These are phyloP conservation scores for Melinopterus prodromus DNA, from an alignment of 2,888 invertebrate genomes.

Conservation along the genomic window DNA sequence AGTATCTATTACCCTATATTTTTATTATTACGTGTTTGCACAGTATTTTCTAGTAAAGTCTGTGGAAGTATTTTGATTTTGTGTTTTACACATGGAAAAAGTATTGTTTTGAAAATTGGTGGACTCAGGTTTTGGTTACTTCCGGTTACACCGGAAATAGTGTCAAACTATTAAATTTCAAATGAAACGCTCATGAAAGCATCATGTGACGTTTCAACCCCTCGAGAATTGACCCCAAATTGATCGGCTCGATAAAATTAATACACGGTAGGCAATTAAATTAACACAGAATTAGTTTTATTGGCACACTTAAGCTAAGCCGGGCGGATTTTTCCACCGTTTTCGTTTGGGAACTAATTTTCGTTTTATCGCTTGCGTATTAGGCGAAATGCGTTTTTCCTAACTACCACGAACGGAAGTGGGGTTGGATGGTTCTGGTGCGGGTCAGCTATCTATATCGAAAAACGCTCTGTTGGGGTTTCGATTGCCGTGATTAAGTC, in stretches of 20 bases:
- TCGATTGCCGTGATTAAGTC: neutral
- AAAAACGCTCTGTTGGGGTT: neutral
- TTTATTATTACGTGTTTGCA: too few species aligned
- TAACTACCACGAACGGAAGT: neutral
- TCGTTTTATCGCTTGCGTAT: neutral
- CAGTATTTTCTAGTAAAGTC: too few species aligned
- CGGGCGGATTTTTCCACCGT: neutral
- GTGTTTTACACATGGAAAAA: too few species aligned
- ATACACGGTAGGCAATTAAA: neutral
- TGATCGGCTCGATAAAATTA: neutral
- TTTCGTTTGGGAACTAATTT: neutral
- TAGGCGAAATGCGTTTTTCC: neutral
- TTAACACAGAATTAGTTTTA: slow-evolving; percentile 4
- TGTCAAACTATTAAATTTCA: too few species aligned
- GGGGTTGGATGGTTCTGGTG: neutral
- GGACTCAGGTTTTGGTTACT: too few species aligned
- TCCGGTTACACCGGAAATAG: too few species aligned
- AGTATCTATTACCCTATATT: too few species aligned
- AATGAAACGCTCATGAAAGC: too few species aligned
- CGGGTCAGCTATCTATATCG: neutral
- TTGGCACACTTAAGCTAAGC: neutral
- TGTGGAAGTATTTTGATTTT: too few species aligned
- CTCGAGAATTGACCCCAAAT: too few species aligned
- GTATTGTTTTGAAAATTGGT: too few species aligned
- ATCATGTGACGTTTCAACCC: too few species aligned